Conservation (phyloP, 1,140 invertebrate species). For the Drosophila baimaii region DNA sequence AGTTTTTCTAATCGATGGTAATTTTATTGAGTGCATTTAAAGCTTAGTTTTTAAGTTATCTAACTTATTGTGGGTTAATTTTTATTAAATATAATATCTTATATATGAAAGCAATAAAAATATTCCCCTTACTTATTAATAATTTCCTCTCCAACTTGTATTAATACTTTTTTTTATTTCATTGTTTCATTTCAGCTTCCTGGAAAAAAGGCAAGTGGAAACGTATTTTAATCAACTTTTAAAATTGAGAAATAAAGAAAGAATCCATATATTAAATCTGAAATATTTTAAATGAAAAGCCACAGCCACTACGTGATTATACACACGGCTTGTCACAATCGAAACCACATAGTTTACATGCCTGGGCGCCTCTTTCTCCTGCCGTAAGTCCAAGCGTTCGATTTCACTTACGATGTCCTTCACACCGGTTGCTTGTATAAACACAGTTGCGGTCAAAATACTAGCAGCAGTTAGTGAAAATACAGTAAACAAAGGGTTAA, state of each 20-base stretch:
- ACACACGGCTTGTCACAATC: slow-evolving; percentile 14
- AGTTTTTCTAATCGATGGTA: neutral
- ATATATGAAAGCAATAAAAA: too few relatives aligned
- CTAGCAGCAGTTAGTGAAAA: neutral
- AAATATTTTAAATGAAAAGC: slow-evolving; percentile 3
- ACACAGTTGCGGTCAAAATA: neutral
- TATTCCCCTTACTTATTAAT: neutral
- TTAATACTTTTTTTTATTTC: neutral
- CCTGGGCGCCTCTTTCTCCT: slow-evolving; percentile 4
- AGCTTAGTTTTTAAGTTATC: neutral
- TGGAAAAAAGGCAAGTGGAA: neutral
- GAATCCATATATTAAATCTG: neutral
- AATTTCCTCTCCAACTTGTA: too few relatives aligned
- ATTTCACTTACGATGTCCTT: slow-evolving; percentile 74
- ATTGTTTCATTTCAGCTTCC: neutral
- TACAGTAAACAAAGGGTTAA: too few relatives aligned
- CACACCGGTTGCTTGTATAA: slow-evolving; percentile 57
- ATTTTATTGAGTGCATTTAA: neutral
- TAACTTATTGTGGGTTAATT: neutral
- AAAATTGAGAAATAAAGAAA: neutral
- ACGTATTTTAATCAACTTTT: neutral
- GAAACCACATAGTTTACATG: slow-evolving; percentile 26
- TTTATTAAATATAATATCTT: neutral
- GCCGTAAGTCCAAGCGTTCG: slow-evolving; percentile 59
- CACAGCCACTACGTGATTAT: neutral